phyloP scores from a whole-genome alignment of 2,797 vertebrate genomes.

The Odontamblyopus lacepedii region DNA sequence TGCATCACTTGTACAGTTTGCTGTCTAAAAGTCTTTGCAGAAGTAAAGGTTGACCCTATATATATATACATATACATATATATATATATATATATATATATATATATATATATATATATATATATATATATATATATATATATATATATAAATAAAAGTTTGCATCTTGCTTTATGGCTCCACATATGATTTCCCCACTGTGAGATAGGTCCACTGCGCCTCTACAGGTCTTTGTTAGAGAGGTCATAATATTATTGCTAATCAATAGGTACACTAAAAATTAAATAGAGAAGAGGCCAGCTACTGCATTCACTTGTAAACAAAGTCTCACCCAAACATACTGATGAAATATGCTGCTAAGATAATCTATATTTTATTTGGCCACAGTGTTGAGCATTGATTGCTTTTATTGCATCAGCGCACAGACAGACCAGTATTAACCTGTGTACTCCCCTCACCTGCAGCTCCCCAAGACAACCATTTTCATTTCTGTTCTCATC shows the following conservation, averaged over 20 bases:
- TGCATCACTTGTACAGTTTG: no score
- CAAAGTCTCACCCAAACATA: not conserved
- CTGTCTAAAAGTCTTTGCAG: no score
- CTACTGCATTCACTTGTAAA: not conserved
- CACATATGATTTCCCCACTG: not conserved
- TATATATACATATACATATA: no score
- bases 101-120: no score
- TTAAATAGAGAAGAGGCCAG: not conserved
- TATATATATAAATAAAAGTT: no score
- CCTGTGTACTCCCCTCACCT: constrained; percentile 58
- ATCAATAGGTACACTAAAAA: not conserved
- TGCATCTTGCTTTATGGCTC: not conserved
- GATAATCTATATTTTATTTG: not conserved
- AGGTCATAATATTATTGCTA: not conserved
- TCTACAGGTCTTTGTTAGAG: not conserved
- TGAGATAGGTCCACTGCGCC: not conserved
- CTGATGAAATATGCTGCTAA: not conserved
- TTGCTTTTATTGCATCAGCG: constrained; percentile 23
- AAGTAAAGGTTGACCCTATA: no score
- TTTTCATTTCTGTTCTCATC: constrained; percentile 46
- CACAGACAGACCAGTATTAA: constrained; percentile 69
- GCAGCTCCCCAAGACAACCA: constrained; percentile 43
- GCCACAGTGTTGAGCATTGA: constrained; percentile 5
- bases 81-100: no score
- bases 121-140: no score